Evolutionary conservation across 2,113 vertebrate genomes (phyloP).

Genomic region (Thamnaconus septentrionalis): DNA sequence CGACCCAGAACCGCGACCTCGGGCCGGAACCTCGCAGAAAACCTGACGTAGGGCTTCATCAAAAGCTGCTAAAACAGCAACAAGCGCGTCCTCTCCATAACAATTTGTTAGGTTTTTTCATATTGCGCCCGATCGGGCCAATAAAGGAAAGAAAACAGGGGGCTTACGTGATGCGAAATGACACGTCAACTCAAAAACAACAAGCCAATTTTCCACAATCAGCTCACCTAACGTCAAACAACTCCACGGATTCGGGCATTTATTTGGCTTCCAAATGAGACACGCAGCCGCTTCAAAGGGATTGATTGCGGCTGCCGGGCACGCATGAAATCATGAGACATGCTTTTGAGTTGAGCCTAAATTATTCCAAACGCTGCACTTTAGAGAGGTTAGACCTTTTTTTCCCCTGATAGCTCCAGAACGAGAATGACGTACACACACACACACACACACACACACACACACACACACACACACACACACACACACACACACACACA

Average conservation of each 20-base stretch:
- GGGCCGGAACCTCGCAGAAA: conserved; percentile 36
- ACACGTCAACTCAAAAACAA: conserved; percentile 36
- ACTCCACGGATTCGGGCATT: conserved; percentile 55
- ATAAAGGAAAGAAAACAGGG: conserved; percentile 10
- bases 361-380: conserved; percentile 48
- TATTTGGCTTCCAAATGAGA: conserved; percentile 68
- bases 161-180: conserved; percentile 7
- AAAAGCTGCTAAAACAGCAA: conserved; percentile 15
- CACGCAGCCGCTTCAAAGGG: conserved; percentile 60
- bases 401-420: conserved; percentile 30
- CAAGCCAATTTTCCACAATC: conserved; percentile 50
- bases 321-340: conserved; percentile 61
- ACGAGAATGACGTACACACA: conserved; percentile 21
- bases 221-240: conserved; percentile 60
- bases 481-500: conserved; percentile 14
- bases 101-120: neutral
- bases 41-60: conserved; percentile 11
- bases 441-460: conserved; percentile 5
- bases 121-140: neutral
- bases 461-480: conserved; percentile 3
- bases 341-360: conserved; percentile 46
- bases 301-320: conserved; percentile 59
- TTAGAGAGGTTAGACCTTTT: conserved; percentile 43
- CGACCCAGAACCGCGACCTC: conserved; percentile 47
- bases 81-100: conserved; percentile 1